Evolutionary conservation across 2,797 vertebrate species (phyloP).

Genomic region (Lepidocolaptes lacrymiger): DNA sequence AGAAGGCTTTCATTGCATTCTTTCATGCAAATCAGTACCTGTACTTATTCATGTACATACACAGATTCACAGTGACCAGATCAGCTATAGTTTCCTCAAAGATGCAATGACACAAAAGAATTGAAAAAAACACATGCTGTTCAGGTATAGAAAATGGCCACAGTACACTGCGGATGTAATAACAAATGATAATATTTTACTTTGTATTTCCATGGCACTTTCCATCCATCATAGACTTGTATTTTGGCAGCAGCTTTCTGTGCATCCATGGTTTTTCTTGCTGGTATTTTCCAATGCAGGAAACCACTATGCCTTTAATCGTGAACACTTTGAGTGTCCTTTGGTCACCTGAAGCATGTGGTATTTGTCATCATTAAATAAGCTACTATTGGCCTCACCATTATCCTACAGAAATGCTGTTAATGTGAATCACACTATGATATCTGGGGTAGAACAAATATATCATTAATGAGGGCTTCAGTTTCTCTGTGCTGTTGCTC

Average conservation of each 20-base stretch:
- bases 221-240: not conserved
- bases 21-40: not conserved
- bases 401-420: not conserved
- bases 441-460: not conserved
- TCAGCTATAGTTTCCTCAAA: not conserved
- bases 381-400: not conserved
- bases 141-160: not conserved
- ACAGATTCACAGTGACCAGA: not conserved
- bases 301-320: not conserved
- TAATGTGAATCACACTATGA: not conserved
- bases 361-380: not conserved
- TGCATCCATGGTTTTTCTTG: not conserved
- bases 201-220: constrained; percentile 9
- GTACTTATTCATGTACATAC: not conserved
- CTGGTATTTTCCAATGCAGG: not conserved
- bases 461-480: not conserved
- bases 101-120: not conserved
- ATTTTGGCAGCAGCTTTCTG: not conserved
- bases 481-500: not conserved
- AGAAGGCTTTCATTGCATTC: not conserved
- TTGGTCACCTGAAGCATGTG: not conserved
- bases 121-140: not conserved
- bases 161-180: not conserved
- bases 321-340: not conserved
- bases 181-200: constrained; percentile 43